A percentile compares a stretch with the other conserved stretches of the same genome.
phyloP scores from a whole-genome alignment of 2,888 invertebrate species.

The Cantharis nigra region DNA sequence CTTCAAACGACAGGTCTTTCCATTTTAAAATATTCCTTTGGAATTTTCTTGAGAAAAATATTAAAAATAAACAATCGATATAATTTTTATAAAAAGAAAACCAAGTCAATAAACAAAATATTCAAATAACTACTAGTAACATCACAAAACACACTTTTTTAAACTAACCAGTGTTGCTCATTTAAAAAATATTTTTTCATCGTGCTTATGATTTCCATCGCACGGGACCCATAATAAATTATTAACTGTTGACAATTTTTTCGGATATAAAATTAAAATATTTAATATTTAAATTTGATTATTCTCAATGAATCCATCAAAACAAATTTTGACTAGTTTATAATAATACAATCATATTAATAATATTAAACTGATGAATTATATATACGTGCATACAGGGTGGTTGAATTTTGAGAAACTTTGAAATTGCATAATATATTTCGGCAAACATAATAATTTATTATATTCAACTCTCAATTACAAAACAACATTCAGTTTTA shows the following conservation, averaged over 20 bases:
- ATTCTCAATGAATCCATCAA: background rate
- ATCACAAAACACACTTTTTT: background rate
- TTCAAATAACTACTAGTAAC: background rate
- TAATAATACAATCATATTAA: background rate
- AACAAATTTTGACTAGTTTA: background rate
- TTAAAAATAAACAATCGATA: background rate
- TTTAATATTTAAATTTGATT: background rate
- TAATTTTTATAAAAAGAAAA: background rate
- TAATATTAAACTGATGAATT: background rate
- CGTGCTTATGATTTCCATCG: background rate
- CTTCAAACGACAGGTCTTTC: conserved; percentile 33
- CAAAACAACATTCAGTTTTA: no score
- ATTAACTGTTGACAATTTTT: background rate
- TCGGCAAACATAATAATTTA: no score
- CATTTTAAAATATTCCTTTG: conserved; percentile 30
- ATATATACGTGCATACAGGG: background rate
- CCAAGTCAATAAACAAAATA: background rate
- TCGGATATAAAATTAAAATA: background rate
- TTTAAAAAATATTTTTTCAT: background rate
- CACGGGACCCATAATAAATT: background rate
- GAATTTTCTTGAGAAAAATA: conserved; percentile 20
- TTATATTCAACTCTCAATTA: no score
- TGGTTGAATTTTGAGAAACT: no score
- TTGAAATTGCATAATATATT: no score
- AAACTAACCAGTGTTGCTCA: background rate